A percentile compares a stretch with the other conserved stretches of the same genome.
phyloP scores from a whole-genome alignment of 2,888 invertebrate genomes.

The Athalia circularis region DNA sequence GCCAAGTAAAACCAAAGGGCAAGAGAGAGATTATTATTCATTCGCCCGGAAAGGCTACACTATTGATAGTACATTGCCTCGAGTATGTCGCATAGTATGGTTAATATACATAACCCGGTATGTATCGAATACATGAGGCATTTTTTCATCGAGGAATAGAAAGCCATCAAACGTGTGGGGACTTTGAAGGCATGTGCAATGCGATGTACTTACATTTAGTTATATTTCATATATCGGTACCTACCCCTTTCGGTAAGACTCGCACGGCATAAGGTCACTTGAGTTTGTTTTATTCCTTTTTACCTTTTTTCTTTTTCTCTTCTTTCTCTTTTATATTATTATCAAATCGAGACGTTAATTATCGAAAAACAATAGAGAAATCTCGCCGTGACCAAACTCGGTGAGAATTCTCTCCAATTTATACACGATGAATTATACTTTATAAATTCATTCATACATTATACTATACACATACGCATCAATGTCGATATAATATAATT shows the following conservation, averaged over 20 bases:
- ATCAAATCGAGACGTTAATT: slow-evolving; percentile 71
- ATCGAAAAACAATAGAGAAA: slow-evolving; percentile 49
- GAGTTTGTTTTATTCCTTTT: slow-evolving; percentile 56
- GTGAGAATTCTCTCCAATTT: too few species aligned
- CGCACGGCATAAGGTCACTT: slow-evolving; percentile 69
- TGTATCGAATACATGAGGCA: too few species aligned
- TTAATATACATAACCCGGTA: too few species aligned
- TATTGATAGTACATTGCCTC: slow-evolving; percentile 59
- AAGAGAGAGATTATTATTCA: slow-evolving; percentile 65
- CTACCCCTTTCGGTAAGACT: slow-evolving; percentile 28
- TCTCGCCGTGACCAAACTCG: slow-evolving; percentile 21
- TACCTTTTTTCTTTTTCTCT: neutral
- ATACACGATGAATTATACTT: neutral
- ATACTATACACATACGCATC: too few species aligned
- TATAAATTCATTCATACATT: neutral
- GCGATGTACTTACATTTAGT: neutral
- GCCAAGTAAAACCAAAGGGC: slow-evolving; percentile 31
- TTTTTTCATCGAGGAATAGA: too few species aligned
- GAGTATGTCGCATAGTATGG: slow-evolving; percentile 36
- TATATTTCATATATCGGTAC: neutral
- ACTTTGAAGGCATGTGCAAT: neutral
- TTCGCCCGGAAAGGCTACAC: slow-evolving; percentile 71
- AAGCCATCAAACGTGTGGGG: slow-evolving; percentile 4
- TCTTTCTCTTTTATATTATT: slow-evolving; percentile 43
- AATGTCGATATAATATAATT: too few species aligned